A percentile compares a stretch with the other conserved stretches of the same genome.
These are phyloP conservation scores for Urocitellus parryii DNA, from an alignment of 2,113 vertebrate genomes.

Conservation along the genomic window DNA sequence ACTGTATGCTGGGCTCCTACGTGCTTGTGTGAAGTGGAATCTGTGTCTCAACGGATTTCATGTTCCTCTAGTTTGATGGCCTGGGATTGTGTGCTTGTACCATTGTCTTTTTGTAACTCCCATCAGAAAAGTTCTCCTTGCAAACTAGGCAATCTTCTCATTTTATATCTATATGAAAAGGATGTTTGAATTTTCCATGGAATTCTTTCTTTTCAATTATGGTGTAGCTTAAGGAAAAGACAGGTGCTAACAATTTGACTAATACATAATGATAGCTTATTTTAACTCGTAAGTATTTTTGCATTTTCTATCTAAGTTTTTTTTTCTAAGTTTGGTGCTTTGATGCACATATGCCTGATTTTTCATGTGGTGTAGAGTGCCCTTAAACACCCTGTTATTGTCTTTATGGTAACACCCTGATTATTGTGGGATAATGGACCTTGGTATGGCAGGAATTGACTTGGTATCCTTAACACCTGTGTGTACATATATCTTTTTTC, in stretches of 20 bases:
- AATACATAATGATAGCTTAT: not conserved
- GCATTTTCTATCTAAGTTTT: not conserved
- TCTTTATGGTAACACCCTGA: not conserved
- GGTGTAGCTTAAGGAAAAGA: not conserved
- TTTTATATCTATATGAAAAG: not conserved
- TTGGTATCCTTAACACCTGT: no score
- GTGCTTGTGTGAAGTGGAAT: no score
- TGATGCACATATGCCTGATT: accelerated
- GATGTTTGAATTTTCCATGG: not conserved
- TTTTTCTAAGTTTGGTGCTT: not conserved
- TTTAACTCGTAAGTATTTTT: not conserved
- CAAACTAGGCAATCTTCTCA: not conserved
- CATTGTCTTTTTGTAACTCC: not conserved
- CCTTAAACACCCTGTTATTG: not conserved
- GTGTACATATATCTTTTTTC: no score
- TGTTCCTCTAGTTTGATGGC: not conserved
- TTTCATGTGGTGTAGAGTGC: not conserved
- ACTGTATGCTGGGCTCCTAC: no score
- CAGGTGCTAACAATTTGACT: not conserved
- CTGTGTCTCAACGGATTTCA: no score
- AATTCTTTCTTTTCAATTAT: not conserved
- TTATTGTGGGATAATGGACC: not conserved
- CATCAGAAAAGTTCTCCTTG: no score
- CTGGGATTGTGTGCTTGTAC: not conserved
- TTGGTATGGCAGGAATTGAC: not conserved